Evolutionary conservation across 2,113 vertebrate species (phyloP).

Genomic region (Plecotus auritus): DNA sequence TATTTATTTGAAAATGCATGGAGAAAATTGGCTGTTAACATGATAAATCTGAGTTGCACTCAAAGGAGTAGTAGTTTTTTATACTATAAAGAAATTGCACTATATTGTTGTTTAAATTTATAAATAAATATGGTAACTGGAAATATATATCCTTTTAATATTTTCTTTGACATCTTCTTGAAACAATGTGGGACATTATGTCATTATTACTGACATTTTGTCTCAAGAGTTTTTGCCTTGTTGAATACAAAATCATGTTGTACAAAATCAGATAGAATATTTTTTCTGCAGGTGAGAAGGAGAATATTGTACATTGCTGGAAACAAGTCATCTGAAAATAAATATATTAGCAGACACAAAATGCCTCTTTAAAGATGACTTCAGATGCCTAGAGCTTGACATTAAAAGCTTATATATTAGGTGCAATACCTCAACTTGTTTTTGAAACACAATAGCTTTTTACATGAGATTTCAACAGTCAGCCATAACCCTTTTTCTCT

Average conservation of each 20-base stretch:
- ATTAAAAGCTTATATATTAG: slow-evolving; percentile 72
- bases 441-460: slow-evolving; percentile 71
- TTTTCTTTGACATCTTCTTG: background rate
- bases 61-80: background rate
- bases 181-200: background rate
- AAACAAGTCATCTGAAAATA: slow-evolving; percentile 59
- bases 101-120: background rate
- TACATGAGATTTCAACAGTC: slow-evolving; percentile 72
- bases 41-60: background rate
- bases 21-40: background rate
- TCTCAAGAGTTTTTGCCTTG: background rate
- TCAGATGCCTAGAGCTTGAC: slow-evolving; percentile 59
- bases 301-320: background rate
- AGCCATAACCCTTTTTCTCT: slow-evolving; percentile 72
- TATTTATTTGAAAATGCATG: background rate
- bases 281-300: background rate
- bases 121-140: background rate
- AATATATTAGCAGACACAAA: slow-evolving; percentile 59
- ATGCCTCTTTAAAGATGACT: slow-evolving; percentile 73
- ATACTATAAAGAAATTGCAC: background rate
- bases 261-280: background rate
- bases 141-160: background rate
- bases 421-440: slow-evolving; percentile 46
- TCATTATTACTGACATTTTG: background rate
- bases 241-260: background rate